Percentiles rank a stretch among this genome's conserved stretches.
These are phyloP conservation scores for Capromys pilorides DNA, from an alignment of 2,797 vertebrate genomes.

Conservation along the genomic window DNA sequence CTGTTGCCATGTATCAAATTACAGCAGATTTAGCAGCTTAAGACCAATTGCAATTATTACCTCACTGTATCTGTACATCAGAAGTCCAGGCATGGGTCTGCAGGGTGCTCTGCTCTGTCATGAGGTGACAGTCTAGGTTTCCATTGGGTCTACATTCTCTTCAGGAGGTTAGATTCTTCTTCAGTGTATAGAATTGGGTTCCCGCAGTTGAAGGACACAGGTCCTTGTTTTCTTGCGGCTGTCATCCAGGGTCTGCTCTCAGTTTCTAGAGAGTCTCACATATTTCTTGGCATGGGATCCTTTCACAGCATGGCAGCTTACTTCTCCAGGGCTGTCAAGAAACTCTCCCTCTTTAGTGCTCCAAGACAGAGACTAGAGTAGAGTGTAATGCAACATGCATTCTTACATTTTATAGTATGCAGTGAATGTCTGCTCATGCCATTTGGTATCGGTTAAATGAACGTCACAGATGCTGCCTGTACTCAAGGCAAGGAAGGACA, in stretches of 20 bases:
- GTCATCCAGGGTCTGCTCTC: neutral
- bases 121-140: neutral
- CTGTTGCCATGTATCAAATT: neutral
- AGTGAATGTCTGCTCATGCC: neutral
- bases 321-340: neutral
- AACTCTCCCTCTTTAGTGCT: neutral
- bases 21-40: neutral
- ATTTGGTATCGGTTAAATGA: neutral
- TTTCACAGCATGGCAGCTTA: neutral
- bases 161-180: neutral
- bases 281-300: neutral
- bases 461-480: neutral
- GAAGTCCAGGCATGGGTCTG: neutral
- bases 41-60: neutral
- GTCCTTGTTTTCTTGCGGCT: neutral
- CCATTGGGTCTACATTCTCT: neutral
- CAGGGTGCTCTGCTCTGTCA: neutral
- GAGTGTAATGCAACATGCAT: neutral
- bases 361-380: neutral
- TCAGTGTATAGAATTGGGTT: conserved; percentile 2
- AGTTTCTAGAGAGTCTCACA: neutral
- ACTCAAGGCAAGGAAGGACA: neutral
- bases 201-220: neutral
- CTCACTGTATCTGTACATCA: neutral
- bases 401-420: neutral